Evolutionary conservation across 2,113 vertebrate species (phyloP), one percentile per base, ranked within the genome.

Genomic region (Calidris pygmaea): DNA sequence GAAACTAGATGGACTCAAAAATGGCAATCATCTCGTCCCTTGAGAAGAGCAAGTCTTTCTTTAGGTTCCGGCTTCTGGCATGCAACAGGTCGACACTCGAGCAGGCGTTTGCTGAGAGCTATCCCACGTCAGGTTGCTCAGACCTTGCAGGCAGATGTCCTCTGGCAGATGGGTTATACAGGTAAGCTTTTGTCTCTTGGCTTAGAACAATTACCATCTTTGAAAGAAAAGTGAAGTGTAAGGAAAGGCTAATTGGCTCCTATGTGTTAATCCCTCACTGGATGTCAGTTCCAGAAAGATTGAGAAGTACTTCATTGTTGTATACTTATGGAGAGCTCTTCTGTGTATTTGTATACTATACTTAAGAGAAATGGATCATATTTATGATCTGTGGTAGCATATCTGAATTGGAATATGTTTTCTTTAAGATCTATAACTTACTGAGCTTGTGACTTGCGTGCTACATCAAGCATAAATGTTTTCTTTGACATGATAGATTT

Each of bases 111-210:
- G 87, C 98, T 99, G 37, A 98, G 99, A 16, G 99, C 99, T 65
- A 99, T 99, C 83, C 99, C 99, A 5, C 99, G 99, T 60, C 99
- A 99, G 41, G 99, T 99, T 0, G 99, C 99, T 37, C 99, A 99
- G 98, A 99, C 99, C 41, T 96, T 99, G 93, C 99, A 99, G 98
- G 99, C 99, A 1, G 99, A 99, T 3, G 99, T 99, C 20, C 99
- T 99, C 53, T 99, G 99, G 99, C 99, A 99, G 96, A 99, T 99
- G 99, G 99, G 99, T 67, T 99, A 99, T 94, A 99, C 99, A 48
- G 99, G 99, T 99, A 41, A 66, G 98, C 60, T 81, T 62, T 32
- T 68, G 13, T n/a, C 29, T 52, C 3, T 73, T 62, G 84, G 14
- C 56, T 59, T 12, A 39, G 35, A 59, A 29, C 62, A 66, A 8